These are phyloP conservation scores for Ameiurus melas DNA, from an alignment of 2,113 vertebrate species.

Conservation along the genomic window DNA sequence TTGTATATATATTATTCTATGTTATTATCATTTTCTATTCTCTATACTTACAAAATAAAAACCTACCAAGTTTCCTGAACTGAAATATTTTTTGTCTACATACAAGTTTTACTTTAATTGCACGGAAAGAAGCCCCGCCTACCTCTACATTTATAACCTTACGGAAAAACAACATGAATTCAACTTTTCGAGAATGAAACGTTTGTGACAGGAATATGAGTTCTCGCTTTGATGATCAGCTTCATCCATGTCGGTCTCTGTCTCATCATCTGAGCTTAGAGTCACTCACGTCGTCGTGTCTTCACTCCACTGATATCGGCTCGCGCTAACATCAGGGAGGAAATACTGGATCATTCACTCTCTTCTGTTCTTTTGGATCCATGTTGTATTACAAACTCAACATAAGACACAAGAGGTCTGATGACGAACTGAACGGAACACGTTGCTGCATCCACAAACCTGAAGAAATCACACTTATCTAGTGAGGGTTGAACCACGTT, in stretches of 20 bases:
- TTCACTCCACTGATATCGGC: not conserved
- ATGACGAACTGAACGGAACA: too few relatives aligned
- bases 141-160: not conserved
- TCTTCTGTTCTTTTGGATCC: not conserved
- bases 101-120: not conserved
- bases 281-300: not conserved
- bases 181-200: not conserved
- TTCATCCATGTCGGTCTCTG: too few relatives aligned
- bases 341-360: not conserved
- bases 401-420: too few relatives aligned
- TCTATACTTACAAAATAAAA: not conserved
- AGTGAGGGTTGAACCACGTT: too few relatives aligned
- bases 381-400: not conserved
- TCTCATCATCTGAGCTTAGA: not conserved
- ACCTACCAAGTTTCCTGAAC: not conserved
- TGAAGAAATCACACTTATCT: too few relatives aligned
- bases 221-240: not conserved
- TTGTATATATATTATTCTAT: too few relatives aligned
- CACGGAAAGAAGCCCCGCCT: not conserved
- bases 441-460: too few relatives aligned
- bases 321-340: too few relatives aligned
- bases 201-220: not conserved
- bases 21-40: too few relatives aligned
- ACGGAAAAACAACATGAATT: not conserved
- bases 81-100: too few relatives aligned